Base-by-base conservation (phyloP, 2,888 invertebrate species). In the Platycheirus albimanus region DNA sequence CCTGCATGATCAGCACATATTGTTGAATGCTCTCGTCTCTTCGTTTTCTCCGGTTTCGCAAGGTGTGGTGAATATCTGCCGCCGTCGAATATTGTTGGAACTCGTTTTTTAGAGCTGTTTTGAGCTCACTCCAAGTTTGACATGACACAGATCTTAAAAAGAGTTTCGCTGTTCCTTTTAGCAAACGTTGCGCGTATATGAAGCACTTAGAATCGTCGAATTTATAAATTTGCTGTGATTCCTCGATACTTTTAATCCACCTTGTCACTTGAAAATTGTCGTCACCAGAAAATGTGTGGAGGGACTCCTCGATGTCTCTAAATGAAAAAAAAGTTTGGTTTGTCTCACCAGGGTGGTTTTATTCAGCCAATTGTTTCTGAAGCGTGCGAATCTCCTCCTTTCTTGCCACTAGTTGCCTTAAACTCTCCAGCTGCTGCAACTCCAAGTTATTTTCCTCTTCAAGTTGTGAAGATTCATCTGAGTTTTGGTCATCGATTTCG, bases 211-310 rank as follows among this genome's bases (percentile, higher is more conserved):
- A 24, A 4, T 24, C 24, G 3, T 24, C 77, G 47, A 77, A 19
- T 13, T 30, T 30, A 13, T 54, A 20, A 1, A 72, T 28, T 1
- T 56, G 36, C 17, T 51, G 38, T 1, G 41, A 28, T 5, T 75
- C 75, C 15, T 75, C 38, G n/a, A 72, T 43, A 33, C 10, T 43
- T 41, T 56, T 13, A 3, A 67, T 61, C 61, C 61, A 76, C 17
- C 36, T 47, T 51, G 33, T 24, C 7, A 74, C 17, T 1, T 41
- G n/a, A 47, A 36, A 56, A 11, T 56, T 66, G 30, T 74, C 74
- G 30, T 74, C 74, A n/a, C 74, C 64, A 1, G 38, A 15, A 43
- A 76, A 76, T 1, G 24, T 67, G 1, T 6, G 67, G 1, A 67
- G 17, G 1, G 76, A 76, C 6, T 67, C 61, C 28, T 61, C 69